Evolutionary conservation across 2,113 vertebrate genomes (phyloP).

Genomic region (Picathartes gymnocephalus): DNA sequence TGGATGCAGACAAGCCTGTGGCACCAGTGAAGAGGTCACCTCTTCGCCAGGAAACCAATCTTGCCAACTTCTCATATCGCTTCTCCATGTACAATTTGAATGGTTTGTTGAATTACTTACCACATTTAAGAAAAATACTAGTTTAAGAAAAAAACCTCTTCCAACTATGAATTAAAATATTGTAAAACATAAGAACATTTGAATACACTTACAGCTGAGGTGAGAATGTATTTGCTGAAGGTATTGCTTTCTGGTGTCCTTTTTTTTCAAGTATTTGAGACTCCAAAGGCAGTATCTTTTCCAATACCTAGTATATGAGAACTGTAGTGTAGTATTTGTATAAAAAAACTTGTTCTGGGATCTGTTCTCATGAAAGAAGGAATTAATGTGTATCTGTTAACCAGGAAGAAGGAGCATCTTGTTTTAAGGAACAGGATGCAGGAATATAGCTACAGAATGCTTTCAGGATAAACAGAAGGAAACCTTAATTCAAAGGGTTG

Average conservation of each 20-base stretch:
- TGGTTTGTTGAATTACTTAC: conserved; percentile 76
- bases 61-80: conserved; percentile 99
- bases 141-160: not conserved
- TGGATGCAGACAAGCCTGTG: conserved; percentile 88
- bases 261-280: not conserved
- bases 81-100: conserved; percentile 99
- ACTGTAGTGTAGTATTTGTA: not conserved
- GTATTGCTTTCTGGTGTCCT: not conserved
- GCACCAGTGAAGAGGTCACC: conserved; percentile 90
- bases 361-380: not conserved
- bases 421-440: not conserved
- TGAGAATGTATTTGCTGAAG: not conserved
- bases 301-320: not conserved
- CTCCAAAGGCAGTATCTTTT: not conserved
- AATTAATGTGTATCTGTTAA: not conserved
- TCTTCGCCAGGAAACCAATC: conserved; percentile 94
- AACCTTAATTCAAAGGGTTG: not conserved
- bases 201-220: not conserved
- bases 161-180: not conserved
- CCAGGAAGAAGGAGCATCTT: not conserved
- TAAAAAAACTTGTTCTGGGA: not conserved
- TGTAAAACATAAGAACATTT: not conserved
- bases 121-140: not conserved
- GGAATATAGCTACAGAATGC: not conserved
- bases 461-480: not conserved